phyloP scores from a whole-genome alignment of 2,888 invertebrate species.

The Thelaira solivaga region DNA sequence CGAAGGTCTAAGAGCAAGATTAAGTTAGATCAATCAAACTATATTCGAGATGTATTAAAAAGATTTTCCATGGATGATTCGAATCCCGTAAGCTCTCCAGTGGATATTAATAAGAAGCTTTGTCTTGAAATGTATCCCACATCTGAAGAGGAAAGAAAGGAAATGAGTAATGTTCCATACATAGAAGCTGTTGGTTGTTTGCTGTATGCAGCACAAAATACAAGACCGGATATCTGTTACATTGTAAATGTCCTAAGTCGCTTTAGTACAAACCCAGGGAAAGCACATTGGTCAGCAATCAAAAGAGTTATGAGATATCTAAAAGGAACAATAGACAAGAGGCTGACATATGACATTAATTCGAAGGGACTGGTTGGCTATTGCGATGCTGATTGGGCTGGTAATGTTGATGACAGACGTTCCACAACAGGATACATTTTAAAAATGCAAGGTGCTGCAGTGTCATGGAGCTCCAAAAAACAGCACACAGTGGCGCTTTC shows the following conservation, averaged over 20 bases:
- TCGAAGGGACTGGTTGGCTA: no score
- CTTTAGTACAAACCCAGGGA: neutral
- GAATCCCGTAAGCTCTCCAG: constrained; percentile 50
- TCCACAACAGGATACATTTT: constrained; percentile 58
- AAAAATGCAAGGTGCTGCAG: constrained; percentile 40
- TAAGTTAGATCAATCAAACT: constrained; percentile 59
- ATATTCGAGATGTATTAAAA: constrained; percentile 51
- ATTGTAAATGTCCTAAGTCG: no score
- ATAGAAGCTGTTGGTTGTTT: no score
- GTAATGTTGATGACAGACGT: neutral
- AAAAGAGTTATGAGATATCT: neutral
- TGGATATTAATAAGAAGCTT: constrained; percentile 57
- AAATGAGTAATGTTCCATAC: no score
- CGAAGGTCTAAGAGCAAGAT: no score
- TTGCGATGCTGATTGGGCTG: constrained; percentile 57
- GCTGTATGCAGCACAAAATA: constrained; percentile 56
- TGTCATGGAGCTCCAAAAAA: constrained; percentile 52
- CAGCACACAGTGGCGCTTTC: constrained; percentile 55
- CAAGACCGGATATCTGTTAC: constrained; percentile 52
- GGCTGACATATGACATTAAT: neutral
- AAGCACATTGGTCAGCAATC: neutral
- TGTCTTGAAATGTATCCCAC: constrained; percentile 52
- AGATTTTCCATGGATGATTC: no score
- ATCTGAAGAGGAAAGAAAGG: constrained; percentile 49
- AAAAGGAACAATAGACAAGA: neutral